phyloP scores from a whole-genome alignment of 2,797 vertebrate species.

The Bovichtus variegatus region DNA sequence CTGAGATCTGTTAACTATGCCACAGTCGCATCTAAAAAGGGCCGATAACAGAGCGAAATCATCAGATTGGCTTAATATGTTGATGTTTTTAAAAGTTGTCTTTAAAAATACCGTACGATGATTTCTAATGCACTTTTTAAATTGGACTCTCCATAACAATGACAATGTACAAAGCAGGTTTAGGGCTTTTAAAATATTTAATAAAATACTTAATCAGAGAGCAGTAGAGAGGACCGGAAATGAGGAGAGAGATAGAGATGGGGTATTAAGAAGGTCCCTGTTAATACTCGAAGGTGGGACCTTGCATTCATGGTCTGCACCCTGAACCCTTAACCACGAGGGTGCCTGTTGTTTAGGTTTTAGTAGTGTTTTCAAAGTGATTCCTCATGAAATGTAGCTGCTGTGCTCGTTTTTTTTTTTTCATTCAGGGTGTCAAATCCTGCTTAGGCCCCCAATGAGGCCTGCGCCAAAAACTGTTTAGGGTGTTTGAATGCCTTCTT shows the following conservation, averaged over 20 bases:
- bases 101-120: background rate
- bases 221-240: background rate
- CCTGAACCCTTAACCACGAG: background rate
- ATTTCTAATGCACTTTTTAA: conserved; percentile 4
- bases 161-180: background rate
- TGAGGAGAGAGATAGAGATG: background rate
- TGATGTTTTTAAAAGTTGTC: background rate
- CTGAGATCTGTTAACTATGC: conserved; percentile 23
- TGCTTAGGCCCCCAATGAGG: background rate
- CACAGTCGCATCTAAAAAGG: conserved; percentile 22
- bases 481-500: background rate
- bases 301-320: background rate
- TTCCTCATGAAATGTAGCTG: background rate
- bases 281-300: background rate
- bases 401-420: background rate
- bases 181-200: background rate
- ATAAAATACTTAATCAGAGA: background rate
- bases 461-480: background rate
- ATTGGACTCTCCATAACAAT: background rate
- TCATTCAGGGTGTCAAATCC: conserved; percentile 9
- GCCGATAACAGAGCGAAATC: background rate
- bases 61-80: background rate
- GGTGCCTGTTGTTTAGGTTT: background rate
- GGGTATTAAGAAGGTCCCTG: background rate
- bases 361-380: background rate